Conservation (phyloP, 2,888 invertebrate genomes). For the Steromphala cineraria region DNA sequence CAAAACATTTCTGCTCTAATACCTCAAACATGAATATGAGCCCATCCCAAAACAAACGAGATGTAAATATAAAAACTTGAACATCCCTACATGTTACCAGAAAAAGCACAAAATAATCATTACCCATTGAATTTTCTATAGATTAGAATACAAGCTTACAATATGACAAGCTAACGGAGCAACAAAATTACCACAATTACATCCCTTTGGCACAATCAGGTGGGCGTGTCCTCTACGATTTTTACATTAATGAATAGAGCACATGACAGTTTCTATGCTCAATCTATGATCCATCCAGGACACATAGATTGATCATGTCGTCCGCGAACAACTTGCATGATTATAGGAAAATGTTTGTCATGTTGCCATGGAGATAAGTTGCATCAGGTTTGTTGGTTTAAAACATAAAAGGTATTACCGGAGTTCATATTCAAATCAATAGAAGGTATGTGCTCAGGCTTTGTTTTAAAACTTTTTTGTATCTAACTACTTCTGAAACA, state of each 20-base stretch:
- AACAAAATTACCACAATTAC: background rate
- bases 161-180: background rate
- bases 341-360: background rate
- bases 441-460: background rate
- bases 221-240: background rate
- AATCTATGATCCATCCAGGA: background rate
- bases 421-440: background rate
- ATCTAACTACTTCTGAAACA: too few relatives aligned
- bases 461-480: too few relatives aligned
- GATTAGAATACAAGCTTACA: too few relatives aligned
- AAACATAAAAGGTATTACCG: background rate
- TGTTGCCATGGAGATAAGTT: conserved; percentile 16
- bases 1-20: too few relatives aligned
- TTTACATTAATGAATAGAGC: background rate
- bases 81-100: too few relatives aligned
- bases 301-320: conserved; percentile 1
- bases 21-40: too few relatives aligned
- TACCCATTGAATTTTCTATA: too few relatives aligned
- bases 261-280: conserved; percentile 1
- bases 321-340: background rate
- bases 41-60: too few relatives aligned
- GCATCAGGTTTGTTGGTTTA: background rate
- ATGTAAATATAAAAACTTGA: too few relatives aligned
- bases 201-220: background rate
- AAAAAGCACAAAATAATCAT: too few relatives aligned